Base-by-base conservation (phyloP, 2,888 invertebrate genomes). In the Conistra vaccinii region DNA sequence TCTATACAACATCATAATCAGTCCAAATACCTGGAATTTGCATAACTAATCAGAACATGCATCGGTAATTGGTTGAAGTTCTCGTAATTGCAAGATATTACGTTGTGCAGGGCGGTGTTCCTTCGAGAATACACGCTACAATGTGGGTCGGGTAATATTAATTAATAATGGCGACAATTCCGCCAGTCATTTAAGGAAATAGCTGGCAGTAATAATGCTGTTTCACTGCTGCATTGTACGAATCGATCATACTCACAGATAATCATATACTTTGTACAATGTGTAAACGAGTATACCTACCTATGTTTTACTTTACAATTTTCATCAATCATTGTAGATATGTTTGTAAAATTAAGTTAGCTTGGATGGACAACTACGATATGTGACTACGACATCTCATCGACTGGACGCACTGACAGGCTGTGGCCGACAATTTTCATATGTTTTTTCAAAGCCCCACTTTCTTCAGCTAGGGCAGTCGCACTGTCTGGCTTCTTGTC, bases 121-220 rank as follows among this genome's bases (percentile, higher is more conserved):
- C 78, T 65, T 2, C 17, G 60, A 57, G 85, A 53, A 55, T 65
- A 71, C 63, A 61, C 23, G 66, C 39, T 53, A 42, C 62, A 53
- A 82, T 79, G 69, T 82, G 81, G 78, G 63, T 70, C 67, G 42
- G 53, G 70, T 58, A 32, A 29, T 61, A 70, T 69, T 63, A 81
- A 85, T 85, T 78, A 78, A 75, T 70, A 70, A 77, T 35, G 53
- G 48, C 48, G 55, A 60, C 62, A 67, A 78, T 81, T 74, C 42
- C 45, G 82, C 82, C 55, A 63, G 78, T 85, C 85, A 83, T 74
- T 69, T 45, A 26, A 71, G 66, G 42, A 72, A 78, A 72, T 78
- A 20, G 20, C 58, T 17, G n/a, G n/a, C 51, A 53, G 10, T 58
- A 57, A 69, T 84, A 58, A 67, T 42, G 69, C 68, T 71, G 39